These are phyloP conservation scores for Amiota mariae DNA, from an alignment of 2,888 invertebrate species.

Conservation along the genomic window DNA sequence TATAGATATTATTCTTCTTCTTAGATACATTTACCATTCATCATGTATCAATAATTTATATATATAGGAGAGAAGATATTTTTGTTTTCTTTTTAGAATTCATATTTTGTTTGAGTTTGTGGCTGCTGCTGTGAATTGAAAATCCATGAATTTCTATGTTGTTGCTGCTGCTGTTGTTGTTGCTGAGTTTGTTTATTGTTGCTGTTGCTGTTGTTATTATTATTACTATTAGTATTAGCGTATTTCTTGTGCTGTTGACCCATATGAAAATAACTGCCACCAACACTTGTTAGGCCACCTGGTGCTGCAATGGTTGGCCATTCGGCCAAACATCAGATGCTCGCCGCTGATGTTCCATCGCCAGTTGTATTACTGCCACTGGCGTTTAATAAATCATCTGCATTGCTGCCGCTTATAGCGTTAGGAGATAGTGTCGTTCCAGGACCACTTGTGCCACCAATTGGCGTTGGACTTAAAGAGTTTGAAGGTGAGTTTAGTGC, in stretches of 20 bases:
- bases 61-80: constrained; percentile 39
- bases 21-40: constrained; percentile 4
- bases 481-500: constrained; percentile 72
- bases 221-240: constrained; percentile 22
- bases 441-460: constrained; percentile 55
- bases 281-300: neutral
- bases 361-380: constrained; percentile 41
- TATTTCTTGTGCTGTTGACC: constrained; percentile 35
- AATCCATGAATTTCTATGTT: constrained; percentile 59
- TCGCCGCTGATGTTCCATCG: constrained; percentile 49
- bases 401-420: constrained; percentile 39
- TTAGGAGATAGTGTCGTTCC: constrained; percentile 52
- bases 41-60: constrained; percentile 35
- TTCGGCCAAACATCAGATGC: constrained; percentile 60
- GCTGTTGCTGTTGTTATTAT: constrained; percentile 44
- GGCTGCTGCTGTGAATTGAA: constrained; percentile 52
- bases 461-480: constrained; percentile 69
- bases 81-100: constrained; percentile 46
- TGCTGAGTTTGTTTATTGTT: constrained; percentile 37
- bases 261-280: constrained; percentile 50
- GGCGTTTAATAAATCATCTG: constrained; percentile 37
- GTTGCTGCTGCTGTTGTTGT: constrained; percentile 52
- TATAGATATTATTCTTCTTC: constrained; percentile 7
- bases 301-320: constrained; percentile 47
- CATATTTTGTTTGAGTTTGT: constrained; percentile 53